Evolutionary conservation across 2,888 invertebrate species (phyloP).

Genomic region (Drosophila cognata): DNA sequence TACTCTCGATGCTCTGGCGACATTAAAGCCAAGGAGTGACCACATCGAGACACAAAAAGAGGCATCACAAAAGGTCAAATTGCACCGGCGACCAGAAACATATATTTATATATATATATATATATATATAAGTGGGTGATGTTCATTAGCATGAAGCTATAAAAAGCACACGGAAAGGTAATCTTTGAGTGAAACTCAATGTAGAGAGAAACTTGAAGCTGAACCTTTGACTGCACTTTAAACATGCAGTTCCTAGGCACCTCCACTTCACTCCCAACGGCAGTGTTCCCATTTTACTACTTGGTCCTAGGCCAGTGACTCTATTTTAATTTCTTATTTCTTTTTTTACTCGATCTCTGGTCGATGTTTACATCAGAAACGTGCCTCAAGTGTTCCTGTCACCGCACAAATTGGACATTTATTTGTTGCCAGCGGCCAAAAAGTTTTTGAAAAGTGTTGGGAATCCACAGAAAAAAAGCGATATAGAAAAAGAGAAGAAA

Average conservation of each 20-base stretch:
- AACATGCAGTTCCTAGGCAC: conserved; percentile 50
- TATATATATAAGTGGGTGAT: conserved; percentile 70
- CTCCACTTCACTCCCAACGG: conserved; percentile 4
- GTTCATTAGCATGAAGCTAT: conserved; percentile 79
- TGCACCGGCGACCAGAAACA: conserved; percentile 33
- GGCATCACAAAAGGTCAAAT: conserved; percentile 59
- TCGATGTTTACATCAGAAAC: conserved; percentile 80
- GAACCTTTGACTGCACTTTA: conserved; percentile 66
- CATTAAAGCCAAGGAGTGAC: conserved; percentile 78
- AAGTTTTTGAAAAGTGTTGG: conserved; percentile 55
- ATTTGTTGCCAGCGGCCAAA: conserved; percentile 70
- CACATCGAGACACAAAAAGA: conserved; percentile 55
- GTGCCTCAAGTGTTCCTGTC: conserved; percentile 80
- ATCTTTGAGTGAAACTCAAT: conserved; percentile 44
- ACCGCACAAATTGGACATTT: conserved; percentile 82
- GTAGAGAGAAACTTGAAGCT: conserved; percentile 43
- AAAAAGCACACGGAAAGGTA: conserved; percentile 55
- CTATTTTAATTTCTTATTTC: conserved; percentile 4
- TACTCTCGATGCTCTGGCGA: conserved; percentile 57
- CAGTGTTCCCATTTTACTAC: conserved; percentile 33
- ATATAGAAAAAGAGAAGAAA: conserved; percentile 19
- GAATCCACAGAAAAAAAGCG: conserved; percentile 22
- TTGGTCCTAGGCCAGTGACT: conserved; percentile 63
- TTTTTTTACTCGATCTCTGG: conserved; percentile 58
- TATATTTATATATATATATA: background rate